Evolutionary conservation across 2,113 vertebrate species (phyloP), one percentile per base, ranked within the genome.

Genomic region (Ceuthmochares aereus): DNA sequence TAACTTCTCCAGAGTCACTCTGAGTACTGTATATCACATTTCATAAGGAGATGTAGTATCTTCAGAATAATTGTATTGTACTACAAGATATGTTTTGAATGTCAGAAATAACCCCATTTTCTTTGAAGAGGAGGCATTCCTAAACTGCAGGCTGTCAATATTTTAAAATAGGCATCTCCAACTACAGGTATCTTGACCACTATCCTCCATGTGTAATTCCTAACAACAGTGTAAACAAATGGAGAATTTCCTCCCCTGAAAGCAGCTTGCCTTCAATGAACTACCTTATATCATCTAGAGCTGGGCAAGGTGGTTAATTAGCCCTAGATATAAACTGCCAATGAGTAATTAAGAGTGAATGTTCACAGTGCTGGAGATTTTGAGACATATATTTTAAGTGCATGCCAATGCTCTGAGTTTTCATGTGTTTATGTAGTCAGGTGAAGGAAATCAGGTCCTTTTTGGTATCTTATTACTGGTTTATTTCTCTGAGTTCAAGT

Each of bases 61-160:
- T 93, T 86, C 72, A 72, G 88, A 72, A 90, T 89, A 95, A 92
- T 60, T 75, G 36, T 40, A 21, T 64, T 80, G 52, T 92, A 74
- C 90, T 91, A 76, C 94, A 79, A 68, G 26, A 22, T 86, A 52
- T 56, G 63, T 96, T 69, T 56, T 67, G 79, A 90, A 93, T 60
- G 30, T 80, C 75, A 75, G 60, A 91, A 88, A 74, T 58, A 73
- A 68, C 51, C 62, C 52, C 1, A 21, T 83, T 90, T 93, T 69
- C 79, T 92, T 88, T 49, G 76, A 78, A 68, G 23, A 84, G 40
- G 56, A 36, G 9, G 10, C 19, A 9, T 60, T 63, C 69, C 64
- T 40, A 89, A 86, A 16, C 26, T 52, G 36, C 36, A 86, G 16
- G 29, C 1, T 67, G n/a, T 56, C 67, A 93, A 16, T 72, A 8